phyloP scores from a whole-genome alignment of 2,797 vertebrate species.

The Menidia menidia region DNA sequence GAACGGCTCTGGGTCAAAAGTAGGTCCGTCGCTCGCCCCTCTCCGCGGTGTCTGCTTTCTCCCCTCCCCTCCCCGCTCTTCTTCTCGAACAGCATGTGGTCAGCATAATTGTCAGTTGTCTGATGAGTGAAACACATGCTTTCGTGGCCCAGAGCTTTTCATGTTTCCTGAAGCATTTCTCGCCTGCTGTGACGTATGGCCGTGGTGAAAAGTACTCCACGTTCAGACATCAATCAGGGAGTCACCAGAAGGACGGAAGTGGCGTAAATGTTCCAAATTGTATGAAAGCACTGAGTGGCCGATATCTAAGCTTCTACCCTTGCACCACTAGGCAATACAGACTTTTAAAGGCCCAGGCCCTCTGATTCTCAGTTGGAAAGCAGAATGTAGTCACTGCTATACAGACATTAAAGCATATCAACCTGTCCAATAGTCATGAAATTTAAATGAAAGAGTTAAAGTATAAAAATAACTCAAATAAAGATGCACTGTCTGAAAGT shows the following conservation, averaged over 20 bases:
- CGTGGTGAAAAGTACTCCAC: conserved; percentile 46
- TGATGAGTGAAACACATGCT: conserved; percentile 60
- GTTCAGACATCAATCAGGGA: conserved; percentile 52
- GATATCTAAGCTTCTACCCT: conserved; percentile 15
- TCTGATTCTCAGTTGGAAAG: not conserved
- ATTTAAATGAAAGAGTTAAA: not conserved
- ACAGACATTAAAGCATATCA: not conserved
- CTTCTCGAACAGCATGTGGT: conserved; percentile 39
- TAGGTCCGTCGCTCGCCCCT: conserved; percentile 60
- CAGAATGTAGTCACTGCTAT: not conserved
- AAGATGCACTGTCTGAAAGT: not conserved
- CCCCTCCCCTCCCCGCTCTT: not conserved
- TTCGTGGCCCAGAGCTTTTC: conserved; percentile 58
- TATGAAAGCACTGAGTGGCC: not conserved
- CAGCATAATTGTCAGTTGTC: conserved; percentile 37
- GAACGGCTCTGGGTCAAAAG: conserved; percentile 89
- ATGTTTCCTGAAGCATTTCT: conserved; percentile 60
- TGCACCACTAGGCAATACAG: too few species aligned
- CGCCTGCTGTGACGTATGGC: conserved; percentile 13
- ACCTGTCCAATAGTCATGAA: not conserved
- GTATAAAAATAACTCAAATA: too few species aligned
- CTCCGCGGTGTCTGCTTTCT: conserved; percentile 24
- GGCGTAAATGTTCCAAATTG: conserved; percentile 15
- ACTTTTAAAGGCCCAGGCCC: not conserved
- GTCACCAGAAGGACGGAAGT: conserved; percentile 16